These are phyloP conservation scores for Pandion haliaetus DNA, from an alignment of 2,113 vertebrate genomes.

Conservation along the genomic window DNA sequence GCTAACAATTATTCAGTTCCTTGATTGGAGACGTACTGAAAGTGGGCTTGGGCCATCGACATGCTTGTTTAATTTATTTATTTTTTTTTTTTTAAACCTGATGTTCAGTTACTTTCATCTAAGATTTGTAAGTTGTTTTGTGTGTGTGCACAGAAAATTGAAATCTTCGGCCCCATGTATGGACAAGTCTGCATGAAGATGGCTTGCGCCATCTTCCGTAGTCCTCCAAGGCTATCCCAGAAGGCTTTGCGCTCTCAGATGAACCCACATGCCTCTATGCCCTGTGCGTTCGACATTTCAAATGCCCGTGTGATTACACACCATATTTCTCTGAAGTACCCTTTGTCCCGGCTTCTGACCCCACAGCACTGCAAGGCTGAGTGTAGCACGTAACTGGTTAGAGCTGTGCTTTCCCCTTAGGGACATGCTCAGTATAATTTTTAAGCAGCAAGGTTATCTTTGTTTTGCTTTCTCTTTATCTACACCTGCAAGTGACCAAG, in stretches of 20 bases:
- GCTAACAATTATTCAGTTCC: not conserved
- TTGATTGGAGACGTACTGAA: not conserved
- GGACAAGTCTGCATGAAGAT: not conserved
- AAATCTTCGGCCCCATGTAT: not conserved
- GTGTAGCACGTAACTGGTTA: not conserved
- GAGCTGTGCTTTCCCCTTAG: not conserved
- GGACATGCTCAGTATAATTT: not conserved
- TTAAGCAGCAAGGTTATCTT: not conserved
- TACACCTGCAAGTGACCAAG: not conserved
- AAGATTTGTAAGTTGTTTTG: not conserved
- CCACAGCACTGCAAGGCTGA: not conserved
- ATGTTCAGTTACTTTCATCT: not conserved
- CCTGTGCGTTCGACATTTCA: rapidly evolving
- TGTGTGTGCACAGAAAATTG: rapidly evolving
- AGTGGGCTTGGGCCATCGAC: not conserved
- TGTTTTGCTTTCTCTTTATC: not conserved
- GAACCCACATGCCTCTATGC: not conserved
- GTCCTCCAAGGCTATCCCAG: not conserved
- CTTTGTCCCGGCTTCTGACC: not conserved
- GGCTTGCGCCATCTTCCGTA: not conserved
- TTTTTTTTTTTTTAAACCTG: not conserved
- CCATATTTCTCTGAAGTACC: not conserved
- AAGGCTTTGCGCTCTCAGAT: not conserved
- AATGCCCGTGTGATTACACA: not conserved
- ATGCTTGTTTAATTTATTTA: not conserved